These are phyloP conservation scores for Scotopteryx bipunctaria DNA, from an alignment of 2,888 invertebrate species.

Conservation along the genomic window DNA sequence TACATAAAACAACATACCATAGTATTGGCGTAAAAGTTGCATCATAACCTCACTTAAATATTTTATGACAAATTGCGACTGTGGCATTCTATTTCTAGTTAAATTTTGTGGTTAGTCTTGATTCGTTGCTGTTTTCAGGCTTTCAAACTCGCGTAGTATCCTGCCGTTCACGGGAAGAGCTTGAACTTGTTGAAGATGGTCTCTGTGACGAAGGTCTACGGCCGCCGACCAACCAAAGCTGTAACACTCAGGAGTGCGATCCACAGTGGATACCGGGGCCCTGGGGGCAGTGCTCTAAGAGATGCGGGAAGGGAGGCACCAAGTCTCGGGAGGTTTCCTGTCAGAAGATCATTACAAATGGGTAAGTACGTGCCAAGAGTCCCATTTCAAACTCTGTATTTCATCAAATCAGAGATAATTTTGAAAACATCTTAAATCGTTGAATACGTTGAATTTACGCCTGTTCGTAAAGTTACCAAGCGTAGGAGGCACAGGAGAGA, in stretches of 20 bases:
- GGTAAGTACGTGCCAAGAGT: conserved; percentile 61
- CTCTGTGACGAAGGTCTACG: conserved; percentile 91
- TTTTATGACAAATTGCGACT: no score
- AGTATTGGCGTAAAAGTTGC: no score
- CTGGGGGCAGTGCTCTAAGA: conserved; percentile 92
- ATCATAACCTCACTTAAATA: no score
- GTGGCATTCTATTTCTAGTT: no score
- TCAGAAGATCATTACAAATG: conserved; percentile 89
- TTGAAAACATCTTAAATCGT: no score
- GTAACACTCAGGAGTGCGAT: conserved; percentile 90
- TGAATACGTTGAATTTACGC: no score
- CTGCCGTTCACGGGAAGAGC: conserved; percentile 89
- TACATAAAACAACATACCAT: no score
- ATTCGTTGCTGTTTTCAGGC: conserved; percentile 74
- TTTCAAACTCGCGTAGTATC: conserved; percentile 89
- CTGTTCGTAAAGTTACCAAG: no score
- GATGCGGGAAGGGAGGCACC: conserved; percentile 90
- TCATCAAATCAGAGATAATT: background rate
- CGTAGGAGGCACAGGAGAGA: no score
- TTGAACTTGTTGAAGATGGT: conserved; percentile 87
- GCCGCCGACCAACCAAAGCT: conserved; percentile 88
- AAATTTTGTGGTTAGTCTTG: no score
- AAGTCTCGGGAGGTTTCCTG: conserved; percentile 90
- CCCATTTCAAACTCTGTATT: no score
- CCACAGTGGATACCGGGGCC: conserved; percentile 90